A percentile compares a stretch with the other conserved stretches of the same genome.
These are phyloP conservation scores for Tamias sibiricus DNA, from an alignment of 2,113 vertebrate species.

Conservation along the genomic window DNA sequence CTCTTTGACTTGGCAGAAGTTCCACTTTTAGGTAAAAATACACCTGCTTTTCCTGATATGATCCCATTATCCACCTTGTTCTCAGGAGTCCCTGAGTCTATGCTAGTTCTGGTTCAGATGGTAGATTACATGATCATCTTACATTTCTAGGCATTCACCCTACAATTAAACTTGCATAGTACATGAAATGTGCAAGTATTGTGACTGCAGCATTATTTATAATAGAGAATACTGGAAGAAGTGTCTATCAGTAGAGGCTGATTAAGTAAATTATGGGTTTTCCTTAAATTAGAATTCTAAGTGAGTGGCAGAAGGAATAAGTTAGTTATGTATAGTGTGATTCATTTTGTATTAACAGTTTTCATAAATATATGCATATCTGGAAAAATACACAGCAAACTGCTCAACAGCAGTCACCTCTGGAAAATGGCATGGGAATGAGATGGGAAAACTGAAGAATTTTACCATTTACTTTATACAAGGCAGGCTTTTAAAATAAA, in stretches of 20 bases:
- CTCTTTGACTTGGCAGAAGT: not conserved
- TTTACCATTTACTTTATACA: not conserved
- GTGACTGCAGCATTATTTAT: not conserved
- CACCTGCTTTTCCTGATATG: not conserved
- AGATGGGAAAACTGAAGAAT: not conserved
- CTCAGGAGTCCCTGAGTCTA: not conserved
- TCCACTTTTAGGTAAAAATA: slow-evolving; percentile 41
- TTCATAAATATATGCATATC: not conserved
- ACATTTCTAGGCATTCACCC: not conserved
- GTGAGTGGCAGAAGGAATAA: slow-evolving; percentile 5
- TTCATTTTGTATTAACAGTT: slow-evolving; percentile 35
- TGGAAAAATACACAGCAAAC: not conserved
- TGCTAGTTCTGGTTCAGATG: not conserved
- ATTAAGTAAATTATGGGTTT: slow-evolving; percentile 27
- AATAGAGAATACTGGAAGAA: slow-evolving; percentile 31
- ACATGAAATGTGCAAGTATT: not conserved
- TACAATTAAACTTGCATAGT: not conserved
- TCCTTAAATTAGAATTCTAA: slow-evolving; percentile 39
- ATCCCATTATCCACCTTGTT: not conserved
- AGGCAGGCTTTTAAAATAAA: too few species aligned
- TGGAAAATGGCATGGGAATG: not conserved
- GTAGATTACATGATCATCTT: not conserved
- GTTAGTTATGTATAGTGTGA: not conserved
- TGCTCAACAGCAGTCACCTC: not conserved
- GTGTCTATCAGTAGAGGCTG: not conserved